phyloP scores from a whole-genome alignment of 2,888 invertebrate genomes.

The Acanthosepion lycidas region DNA sequence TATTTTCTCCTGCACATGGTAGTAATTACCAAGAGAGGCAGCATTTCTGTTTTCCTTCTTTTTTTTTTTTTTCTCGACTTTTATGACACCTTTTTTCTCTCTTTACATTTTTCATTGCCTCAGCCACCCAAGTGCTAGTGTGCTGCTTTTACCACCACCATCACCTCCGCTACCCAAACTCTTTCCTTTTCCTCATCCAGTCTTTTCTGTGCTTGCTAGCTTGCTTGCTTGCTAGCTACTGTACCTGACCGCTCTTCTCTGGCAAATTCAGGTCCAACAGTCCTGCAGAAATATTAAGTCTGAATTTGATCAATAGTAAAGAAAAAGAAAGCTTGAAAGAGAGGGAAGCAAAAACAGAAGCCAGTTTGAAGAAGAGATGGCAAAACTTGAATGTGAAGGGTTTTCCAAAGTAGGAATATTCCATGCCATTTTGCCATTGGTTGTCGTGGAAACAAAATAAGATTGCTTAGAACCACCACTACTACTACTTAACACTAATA shows the following conservation, averaged over 20 bases:
- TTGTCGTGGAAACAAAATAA: slow-evolving; percentile 2
- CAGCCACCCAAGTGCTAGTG: neutral
- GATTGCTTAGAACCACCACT: neutral
- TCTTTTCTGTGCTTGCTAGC: slow-evolving; percentile 43
- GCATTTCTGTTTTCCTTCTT: no score
- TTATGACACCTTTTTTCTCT: neutral
- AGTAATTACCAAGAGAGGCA: no score
- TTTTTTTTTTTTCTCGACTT: neutral
- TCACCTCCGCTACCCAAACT: neutral
- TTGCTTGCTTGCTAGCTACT: neutral
- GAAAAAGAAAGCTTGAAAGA: neutral
- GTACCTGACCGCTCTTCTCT: slow-evolving; percentile 5
- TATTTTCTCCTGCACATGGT: no score
- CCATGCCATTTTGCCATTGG: neutral
- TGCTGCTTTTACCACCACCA: neutral
- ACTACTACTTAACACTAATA: neutral
- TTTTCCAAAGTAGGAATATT: neutral
- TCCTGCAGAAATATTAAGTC: slow-evolving; percentile 13
- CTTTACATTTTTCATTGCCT: neutral
- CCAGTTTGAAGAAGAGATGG: neutral
- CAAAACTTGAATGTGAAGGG: neutral
- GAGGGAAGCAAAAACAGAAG: neutral
- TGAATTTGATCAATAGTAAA: neutral
- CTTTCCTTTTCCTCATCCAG: neutral
- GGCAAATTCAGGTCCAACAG: neutral